phyloP scores from a whole-genome alignment of 2,797 vertebrate species.

The Geotria australis region DNA sequence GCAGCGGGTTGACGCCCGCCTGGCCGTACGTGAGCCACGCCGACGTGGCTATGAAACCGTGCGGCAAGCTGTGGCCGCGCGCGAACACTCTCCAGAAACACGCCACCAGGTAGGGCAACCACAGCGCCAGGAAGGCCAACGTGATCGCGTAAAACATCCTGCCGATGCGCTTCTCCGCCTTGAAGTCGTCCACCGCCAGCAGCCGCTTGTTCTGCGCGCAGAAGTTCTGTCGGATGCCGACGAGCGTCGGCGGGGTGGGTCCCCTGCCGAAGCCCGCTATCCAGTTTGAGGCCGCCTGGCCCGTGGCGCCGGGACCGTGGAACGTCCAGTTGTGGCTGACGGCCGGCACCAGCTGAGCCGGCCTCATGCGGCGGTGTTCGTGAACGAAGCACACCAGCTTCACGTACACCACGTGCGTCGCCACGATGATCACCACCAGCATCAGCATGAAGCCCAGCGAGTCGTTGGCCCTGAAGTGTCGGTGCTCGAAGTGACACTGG shows the following conservation, averaged over 20 bases:
- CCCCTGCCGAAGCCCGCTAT: constrained; percentile 76
- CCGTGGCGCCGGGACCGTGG: constrained; percentile 68
- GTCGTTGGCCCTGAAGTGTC: constrained; percentile 62
- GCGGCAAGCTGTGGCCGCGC: constrained; percentile 34
- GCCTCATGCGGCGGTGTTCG: constrained; percentile 84
- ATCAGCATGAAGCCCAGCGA: constrained; percentile 76
- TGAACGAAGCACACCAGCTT: constrained; percentile 84
- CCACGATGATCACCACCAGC: constrained; percentile 49
- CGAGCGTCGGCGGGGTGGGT: constrained; percentile 65
- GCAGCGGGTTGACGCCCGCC: constrained; percentile 62
- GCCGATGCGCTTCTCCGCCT: constrained; percentile 70
- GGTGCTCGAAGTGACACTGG: constrained; percentile 74
- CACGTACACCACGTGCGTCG: constrained; percentile 60
- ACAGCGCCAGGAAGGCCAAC: constrained; percentile 49
- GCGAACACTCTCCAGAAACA: constrained; percentile 63
- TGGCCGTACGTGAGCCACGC: constrained; percentile 88
- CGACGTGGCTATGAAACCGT: constrained; percentile 50
- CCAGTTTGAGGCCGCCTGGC: constrained; percentile 86
- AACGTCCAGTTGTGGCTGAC: constrained; percentile 97
- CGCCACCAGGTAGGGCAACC: constrained; percentile 65
- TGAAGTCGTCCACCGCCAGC: constrained; percentile 74
- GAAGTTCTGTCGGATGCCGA: constrained; percentile 51
- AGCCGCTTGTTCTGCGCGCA: constrained; percentile 45
- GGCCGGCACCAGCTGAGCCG: constrained; percentile 60
- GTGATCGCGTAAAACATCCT: constrained; percentile 93